phyloP scores from a whole-genome alignment of 2,888 invertebrate species.

The Siphlonurus alternatus region DNA sequence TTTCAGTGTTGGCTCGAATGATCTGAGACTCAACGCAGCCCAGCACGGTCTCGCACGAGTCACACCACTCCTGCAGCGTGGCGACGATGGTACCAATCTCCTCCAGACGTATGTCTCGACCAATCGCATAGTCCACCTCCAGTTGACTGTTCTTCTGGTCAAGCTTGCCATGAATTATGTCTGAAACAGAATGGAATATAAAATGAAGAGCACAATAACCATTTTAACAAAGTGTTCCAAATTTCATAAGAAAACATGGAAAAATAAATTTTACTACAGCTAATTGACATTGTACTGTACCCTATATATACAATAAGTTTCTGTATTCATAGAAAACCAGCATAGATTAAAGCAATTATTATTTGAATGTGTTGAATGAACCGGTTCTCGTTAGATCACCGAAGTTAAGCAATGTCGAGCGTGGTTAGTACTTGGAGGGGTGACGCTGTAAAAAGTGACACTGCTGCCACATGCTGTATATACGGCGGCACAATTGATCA shows the following conservation, averaged over 20 bases:
- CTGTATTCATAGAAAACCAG: too few relatives aligned
- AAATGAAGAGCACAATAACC: conserved; percentile 9
- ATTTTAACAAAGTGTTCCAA: conserved; percentile 2
- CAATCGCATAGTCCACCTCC: conserved; percentile 87
- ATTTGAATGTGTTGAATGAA: too few relatives aligned
- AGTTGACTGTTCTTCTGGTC: conserved; percentile 88
- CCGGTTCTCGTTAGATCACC: too few relatives aligned
- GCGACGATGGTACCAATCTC: conserved; percentile 67
- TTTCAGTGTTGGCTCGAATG: conserved; percentile 67
- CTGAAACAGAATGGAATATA: conserved; percentile 28
- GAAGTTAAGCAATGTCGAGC: too few relatives aligned
- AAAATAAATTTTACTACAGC: conserved; percentile 1
- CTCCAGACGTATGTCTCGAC: conserved; percentile 74
- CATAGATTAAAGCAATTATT: too few relatives aligned
- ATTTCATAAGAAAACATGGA: background rate
- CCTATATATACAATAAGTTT: too few relatives aligned
- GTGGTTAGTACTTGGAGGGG: too few relatives aligned
- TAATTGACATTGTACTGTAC: too few relatives aligned
- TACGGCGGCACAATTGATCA: too few relatives aligned
- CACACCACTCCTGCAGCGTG: conserved; percentile 77
- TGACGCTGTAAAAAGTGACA: too few relatives aligned
- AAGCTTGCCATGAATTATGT: conserved; percentile 88
- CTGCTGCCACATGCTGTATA: too few relatives aligned
- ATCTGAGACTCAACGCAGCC: conserved; percentile 82
- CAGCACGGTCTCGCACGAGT: conserved; percentile 75